Percentiles rank a stretch among this genome's conserved stretches.
Evolutionary conservation across 2,797 vertebrate genomes (phyloP).

Genomic region (Coranthus polyacanthus): DNA sequence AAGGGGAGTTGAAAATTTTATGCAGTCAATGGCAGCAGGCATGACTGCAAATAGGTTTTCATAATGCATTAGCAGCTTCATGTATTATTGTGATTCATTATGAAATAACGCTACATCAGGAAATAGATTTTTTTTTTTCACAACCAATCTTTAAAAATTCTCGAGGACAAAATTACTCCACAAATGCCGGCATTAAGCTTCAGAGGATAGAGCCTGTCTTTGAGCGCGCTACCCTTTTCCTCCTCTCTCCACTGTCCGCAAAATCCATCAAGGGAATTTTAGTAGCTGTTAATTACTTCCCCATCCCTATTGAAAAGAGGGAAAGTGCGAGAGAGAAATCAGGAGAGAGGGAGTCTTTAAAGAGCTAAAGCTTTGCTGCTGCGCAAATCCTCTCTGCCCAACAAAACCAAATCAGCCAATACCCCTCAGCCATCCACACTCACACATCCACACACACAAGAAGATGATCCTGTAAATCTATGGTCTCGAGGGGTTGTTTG

Average conservation of each 20-base stretch:
- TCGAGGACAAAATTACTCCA: slow-evolving; percentile 47
- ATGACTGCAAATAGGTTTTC: slow-evolving; percentile 59
- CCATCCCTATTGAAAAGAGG: slow-evolving; percentile 67
- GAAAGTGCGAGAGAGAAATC: slow-evolving; percentile 50
- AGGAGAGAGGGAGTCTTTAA: slow-evolving; percentile 61
- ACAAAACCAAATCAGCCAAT: slow-evolving; percentile 73
- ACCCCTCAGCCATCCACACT: slow-evolving; percentile 56
- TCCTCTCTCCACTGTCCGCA: slow-evolving; percentile 56
- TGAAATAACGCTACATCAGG: slow-evolving; percentile 45
- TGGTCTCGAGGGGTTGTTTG: slow-evolving; percentile 77
- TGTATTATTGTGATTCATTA: slow-evolving; percentile 64
- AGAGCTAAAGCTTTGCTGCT: slow-evolving; percentile 60
- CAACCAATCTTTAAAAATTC: slow-evolving; percentile 29
- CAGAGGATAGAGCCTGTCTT: slow-evolving; percentile 41
- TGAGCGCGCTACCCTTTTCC: slow-evolving; percentile 38
- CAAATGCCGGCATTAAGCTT: slow-evolving; percentile 60
- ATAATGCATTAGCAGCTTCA: slow-evolving; percentile 63
- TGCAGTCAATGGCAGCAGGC: no score
- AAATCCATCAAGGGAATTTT: slow-evolving; percentile 81
- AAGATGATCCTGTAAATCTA: slow-evolving; percentile 79
- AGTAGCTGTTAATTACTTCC: slow-evolving; percentile 83
- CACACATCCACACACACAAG: slow-evolving; percentile 42
- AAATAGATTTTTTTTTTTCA: slow-evolving; percentile 30
- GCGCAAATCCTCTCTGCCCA: slow-evolving; percentile 71
- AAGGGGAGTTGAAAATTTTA: neutral